A percentile compares a stretch with the other conserved stretches of the same genome.
Conservation (phyloP, 2,113 vertebrate species). For the Lepus europaeus region DNA sequence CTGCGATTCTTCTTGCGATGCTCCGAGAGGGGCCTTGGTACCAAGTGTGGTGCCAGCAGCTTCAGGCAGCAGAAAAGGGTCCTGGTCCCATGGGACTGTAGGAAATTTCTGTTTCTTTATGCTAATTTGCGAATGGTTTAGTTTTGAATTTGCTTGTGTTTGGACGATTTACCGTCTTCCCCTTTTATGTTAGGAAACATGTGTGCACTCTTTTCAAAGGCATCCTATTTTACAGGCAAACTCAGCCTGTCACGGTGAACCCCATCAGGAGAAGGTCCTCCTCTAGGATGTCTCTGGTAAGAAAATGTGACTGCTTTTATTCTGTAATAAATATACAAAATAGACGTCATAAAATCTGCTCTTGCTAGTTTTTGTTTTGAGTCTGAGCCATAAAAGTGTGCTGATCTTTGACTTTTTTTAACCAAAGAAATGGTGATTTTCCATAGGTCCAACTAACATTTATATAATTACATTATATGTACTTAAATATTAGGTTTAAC, state of each 20-base stretch:
- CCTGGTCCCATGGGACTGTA: background rate
- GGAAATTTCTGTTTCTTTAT: background rate
- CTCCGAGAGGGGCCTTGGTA: too few relatives aligned
- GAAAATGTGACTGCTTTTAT: slow-evolving; percentile 37
- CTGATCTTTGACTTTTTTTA: slow-evolving; percentile 3
- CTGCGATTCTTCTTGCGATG: background rate
- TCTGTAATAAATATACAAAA: background rate
- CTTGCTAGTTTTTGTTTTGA: background rate
- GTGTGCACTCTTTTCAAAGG: background rate
- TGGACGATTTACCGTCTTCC: background rate
- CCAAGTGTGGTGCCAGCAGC: too few relatives aligned
- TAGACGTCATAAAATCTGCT: background rate
- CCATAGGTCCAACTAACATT: background rate
- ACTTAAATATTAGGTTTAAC: slow-evolving; percentile 23
- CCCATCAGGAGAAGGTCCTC: slow-evolving; percentile 94
- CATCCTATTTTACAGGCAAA: slow-evolving; percentile 90
- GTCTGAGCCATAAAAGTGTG: background rate
- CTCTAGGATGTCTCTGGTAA: slow-evolving; percentile 96
- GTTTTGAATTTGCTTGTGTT: background rate
- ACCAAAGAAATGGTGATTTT: slow-evolving; percentile 21
- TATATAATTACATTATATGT: background rate
- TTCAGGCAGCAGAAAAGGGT: background rate
- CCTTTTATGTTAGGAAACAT: background rate
- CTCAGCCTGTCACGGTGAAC: slow-evolving; percentile 92
- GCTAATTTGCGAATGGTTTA: background rate